A percentile compares a stretch with the other conserved stretches of the same genome.
phyloP scores from a whole-genome alignment of 2,888 invertebrate species.

The Callinectes sapidus region DNA sequence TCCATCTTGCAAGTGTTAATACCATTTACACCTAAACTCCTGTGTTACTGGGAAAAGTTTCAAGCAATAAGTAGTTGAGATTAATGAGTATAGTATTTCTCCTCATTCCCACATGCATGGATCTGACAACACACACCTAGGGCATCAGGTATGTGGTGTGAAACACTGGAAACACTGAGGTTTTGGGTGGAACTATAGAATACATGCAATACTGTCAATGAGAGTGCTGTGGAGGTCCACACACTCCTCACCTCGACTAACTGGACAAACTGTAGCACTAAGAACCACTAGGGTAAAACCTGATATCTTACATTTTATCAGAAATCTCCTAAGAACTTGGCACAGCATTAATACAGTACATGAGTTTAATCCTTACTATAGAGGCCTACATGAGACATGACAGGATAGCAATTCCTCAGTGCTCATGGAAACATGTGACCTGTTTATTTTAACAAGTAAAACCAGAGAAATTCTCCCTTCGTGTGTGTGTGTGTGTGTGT shows the following conservation, averaged over 20 bases:
- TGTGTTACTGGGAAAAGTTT: conserved; percentile 20
- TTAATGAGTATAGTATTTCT: conserved; percentile 33
- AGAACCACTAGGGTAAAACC: conserved; percentile 33
- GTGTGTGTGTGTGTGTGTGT: background rate
- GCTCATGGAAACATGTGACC: conserved; percentile 11
- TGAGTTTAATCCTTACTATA: conserved; percentile 36
- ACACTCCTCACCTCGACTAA: conserved; percentile 1
- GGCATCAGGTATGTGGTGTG: background rate
- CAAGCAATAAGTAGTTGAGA: conserved; percentile 5
- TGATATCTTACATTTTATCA: conserved; percentile 48
- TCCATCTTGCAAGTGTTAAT: background rate
- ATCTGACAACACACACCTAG: background rate
- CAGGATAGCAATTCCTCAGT: background rate
- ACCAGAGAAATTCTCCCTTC: background rate
- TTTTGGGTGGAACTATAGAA: background rate
- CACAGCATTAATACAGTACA: conserved; percentile 42
- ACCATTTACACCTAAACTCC: background rate
- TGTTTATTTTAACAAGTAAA: background rate
- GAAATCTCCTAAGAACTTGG: conserved; percentile 43
- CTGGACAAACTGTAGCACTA: conserved; percentile 36
- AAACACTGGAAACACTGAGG: conserved; percentile 11
- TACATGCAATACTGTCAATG: conserved; percentile 30
- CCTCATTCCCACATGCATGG: conserved; percentile 28
- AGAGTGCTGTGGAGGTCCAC: background rate
- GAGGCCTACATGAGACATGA: conserved; percentile 20